Evolutionary conservation across 2,113 vertebrate genomes (phyloP).

Genomic region (Nicator chloris): DNA sequence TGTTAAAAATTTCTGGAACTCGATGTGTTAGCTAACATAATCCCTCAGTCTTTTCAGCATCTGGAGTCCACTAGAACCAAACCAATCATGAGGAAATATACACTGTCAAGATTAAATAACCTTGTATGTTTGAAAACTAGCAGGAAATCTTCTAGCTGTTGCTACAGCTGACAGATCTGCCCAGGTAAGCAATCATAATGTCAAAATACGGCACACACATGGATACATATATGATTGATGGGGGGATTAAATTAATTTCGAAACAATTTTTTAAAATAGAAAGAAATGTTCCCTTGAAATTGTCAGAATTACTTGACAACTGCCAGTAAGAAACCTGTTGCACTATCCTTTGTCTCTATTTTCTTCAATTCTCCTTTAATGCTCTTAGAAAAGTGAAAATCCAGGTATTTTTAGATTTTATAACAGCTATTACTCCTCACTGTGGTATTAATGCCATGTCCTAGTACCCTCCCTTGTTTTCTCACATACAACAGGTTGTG

Average conservation of each 20-base stretch:
- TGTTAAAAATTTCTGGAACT: background rate
- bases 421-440: background rate
- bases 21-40: background rate
- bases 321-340: background rate
- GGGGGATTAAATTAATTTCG: background rate
- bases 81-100: background rate
- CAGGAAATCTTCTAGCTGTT: background rate
- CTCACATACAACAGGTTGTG: background rate
- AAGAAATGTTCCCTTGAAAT: background rate
- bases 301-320: background rate
- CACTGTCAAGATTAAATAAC: background rate
- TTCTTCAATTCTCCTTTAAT: background rate
- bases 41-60: background rate
- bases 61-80: background rate
- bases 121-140: background rate
- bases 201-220: background rate
- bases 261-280: background rate
- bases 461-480: background rate
- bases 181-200: background rate
- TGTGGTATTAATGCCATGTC: background rate
- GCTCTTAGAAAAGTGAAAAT: background rate
- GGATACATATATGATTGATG: background rate
- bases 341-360: background rate
- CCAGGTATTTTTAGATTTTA: background rate
- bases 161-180: background rate